Evolutionary conservation across 2,888 invertebrate genomes (phyloP).

Genomic region (Limnephilus auricula): DNA sequence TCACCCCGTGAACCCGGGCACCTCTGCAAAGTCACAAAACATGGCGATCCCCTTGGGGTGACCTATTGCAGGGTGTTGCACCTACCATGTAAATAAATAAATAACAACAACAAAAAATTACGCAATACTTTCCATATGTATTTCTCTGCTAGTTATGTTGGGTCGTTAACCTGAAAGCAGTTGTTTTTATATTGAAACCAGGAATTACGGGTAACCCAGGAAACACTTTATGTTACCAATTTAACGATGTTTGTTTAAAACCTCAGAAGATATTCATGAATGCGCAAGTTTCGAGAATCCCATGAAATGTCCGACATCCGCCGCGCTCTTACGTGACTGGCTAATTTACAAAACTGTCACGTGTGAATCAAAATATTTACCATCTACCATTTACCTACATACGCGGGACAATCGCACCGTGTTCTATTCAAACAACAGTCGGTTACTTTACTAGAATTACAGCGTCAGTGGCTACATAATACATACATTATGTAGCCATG

Average conservation of each 20-base stretch:
- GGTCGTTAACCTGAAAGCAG: too few species aligned
- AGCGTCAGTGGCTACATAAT: background rate
- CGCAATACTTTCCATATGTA: too few species aligned
- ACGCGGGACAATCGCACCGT: slow-evolving; percentile 15
- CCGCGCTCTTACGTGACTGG: slow-evolving; percentile 33
- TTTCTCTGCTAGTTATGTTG: too few species aligned
- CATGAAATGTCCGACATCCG: slow-evolving; percentile 8
- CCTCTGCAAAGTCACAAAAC: too few species aligned
- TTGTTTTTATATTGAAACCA: too few species aligned
- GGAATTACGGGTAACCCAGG: too few species aligned
- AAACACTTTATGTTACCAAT: background rate
- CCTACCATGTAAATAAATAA: too few species aligned
- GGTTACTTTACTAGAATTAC: background rate
- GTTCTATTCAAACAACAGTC: background rate
- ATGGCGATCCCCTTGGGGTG: too few species aligned
- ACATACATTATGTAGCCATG: too few species aligned
- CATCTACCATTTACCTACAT: slow-evolving; percentile 24
- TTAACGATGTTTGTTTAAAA: background rate
- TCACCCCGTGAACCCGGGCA: too few species aligned
- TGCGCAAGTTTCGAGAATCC: background rate
- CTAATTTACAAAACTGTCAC: slow-evolving; percentile 52
- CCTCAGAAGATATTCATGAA: background rate
- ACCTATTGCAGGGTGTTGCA: too few species aligned
- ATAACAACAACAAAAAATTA: too few species aligned
- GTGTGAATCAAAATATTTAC: slow-evolving; percentile 52